Evolutionary conservation across 92 coral and sea anemone genomes (phyloP), one percentile per base, ranked within the genome.

Genomic region (Scolanthus callimorphus): DNA sequence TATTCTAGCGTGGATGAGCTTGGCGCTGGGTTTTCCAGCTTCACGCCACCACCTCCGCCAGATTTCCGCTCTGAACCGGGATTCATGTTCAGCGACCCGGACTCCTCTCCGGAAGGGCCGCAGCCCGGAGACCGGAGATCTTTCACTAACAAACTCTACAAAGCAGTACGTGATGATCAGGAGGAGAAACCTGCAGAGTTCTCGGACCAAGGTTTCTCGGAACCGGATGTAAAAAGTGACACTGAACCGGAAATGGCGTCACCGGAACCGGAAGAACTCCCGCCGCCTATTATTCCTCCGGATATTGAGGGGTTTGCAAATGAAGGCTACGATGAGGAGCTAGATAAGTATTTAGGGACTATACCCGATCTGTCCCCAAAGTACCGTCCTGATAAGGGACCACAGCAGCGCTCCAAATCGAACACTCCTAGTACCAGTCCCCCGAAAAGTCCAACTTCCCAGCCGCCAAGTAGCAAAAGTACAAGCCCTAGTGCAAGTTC

Each of bases 1-100:
- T 94, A 94, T 70, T 73, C 96, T 0, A 73, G 90, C 17, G 85
- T 94, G 3, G 94, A 73, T 56, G 99, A 88, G 50, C 81, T 94
- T 21, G 99, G 99, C 4, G 77, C 88, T 11, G 99, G 96, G 1
- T 83, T 77, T 53, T 59, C 97, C 34, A 81, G 90, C 71, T 86
- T 90, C 58, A 79, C 68, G 19, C 89, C 98, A 24, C 79, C 70
- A 29, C 80, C 85, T 63, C 88, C 83, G 26, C 59, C 66, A 20
- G 79, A 70, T 31, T 82, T 82, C 31, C 76, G 83, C 47, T 53
- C 76, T 4, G 51, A 60, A 25, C 59, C 68, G 1, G 50, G 38
- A 0, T 45, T 31, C 46, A 54, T 58, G 27, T 44, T 38, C 19
- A 69, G 22, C 49, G 29, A 57, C 17, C 69, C 58, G 29, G 23